Base-by-base conservation (phyloP, 1,140 invertebrate species). In the Macrobrachium nipponense region DNA sequence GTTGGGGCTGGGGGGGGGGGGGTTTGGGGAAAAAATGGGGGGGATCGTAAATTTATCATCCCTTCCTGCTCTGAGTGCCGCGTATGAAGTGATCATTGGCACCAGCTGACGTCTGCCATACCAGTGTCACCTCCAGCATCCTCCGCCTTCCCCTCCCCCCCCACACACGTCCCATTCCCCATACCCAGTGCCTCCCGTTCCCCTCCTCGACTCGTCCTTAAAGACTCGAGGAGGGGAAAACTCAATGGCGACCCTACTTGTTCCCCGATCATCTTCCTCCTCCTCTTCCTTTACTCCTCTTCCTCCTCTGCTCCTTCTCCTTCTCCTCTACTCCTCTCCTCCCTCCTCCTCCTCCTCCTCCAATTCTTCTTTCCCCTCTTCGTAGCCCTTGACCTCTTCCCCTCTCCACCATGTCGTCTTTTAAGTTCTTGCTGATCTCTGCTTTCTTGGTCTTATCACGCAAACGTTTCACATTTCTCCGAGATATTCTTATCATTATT, bases 71-170 rank as follows among this genome's bases (percentile, higher is more conserved):
- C 75, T 58, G 62, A 79, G 82, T 85, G 82, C 75, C 82, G 43
- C 43, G 51, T 59, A 43, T 79, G 75, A 62, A 85, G 82, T 85
- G 82, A 85, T 85, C 76, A 85, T 85, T 85, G 82, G 76, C 44
- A 85, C 72, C 82, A 85, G 82, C 82, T 85, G 82, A 85, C 82
- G 82, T 60, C 12, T n/a, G 14, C 60, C 60, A n/a, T 18, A 27
- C 59, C 36, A 11, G 36, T 60, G 10, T 11, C 27, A 36, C 51
- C 36, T 20, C 18, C 27, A 23, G 18, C 20, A 15, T 58, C 15
- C 62, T 51, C 59, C 80, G 10, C 59, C 23, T 61, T 27, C 77
- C 58, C 12, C 17, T 18, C 36, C 60, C 10, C 44, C 59, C 17
- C 15, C 62, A 23, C n/a, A 11, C 17, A 20, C 51, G 4, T 12